Base-by-base conservation (phyloP, 2,797 vertebrate species). In the Ctenopoma kingsleyae region DNA sequence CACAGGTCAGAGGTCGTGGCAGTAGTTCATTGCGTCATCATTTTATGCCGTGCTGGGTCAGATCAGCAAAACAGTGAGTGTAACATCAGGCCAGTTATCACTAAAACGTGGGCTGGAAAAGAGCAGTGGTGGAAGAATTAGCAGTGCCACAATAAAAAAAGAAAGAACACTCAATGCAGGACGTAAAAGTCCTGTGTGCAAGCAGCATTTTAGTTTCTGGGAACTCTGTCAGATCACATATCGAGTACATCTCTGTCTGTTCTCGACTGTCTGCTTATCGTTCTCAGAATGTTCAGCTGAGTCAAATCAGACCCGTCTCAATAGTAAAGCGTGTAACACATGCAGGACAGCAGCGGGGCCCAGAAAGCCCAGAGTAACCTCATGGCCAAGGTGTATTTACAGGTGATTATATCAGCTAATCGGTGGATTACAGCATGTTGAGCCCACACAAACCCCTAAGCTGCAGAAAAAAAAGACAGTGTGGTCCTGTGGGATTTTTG, bases 351-450 rank as follows among this genome's bases (percentile, higher is more conserved):
- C 20, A 46, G 51, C 27, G 3, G 62, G 30, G 43, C 40, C 76
- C 80, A 1, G 56, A 43, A 65, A 81, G 55, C 67, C 67, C 27
- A 13, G 51, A 35, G 66, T 48, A 66, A 71, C 83, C 66, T 80
- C 79, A 22, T 25, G 72, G 70, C 86, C 85, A 88, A 92, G 91
- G 87, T 93, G 93, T 94, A 91, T 94, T 94, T 93, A 95, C 92
- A 94, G 93, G 90, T 94, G 90, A 94, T 95, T 94, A 94, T 94
- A 91, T 90, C 88, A 91, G 92, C 89, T 95, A 95, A 95, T 95
- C 91, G 69, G 73, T 78, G 90, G 94, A 95, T 95, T 95, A 95
- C 94, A 95, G 93, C 93, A 90, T 94, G 94, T 95, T 91, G 89
- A 87, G 77, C 89, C 91, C 89, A 93, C 93, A 92, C 88, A 81